These are phyloP conservation scores for Chrysogorgia sp. DNA, from an alignment of 92 coral and sea anemone species.

Conservation along the genomic window DNA sequence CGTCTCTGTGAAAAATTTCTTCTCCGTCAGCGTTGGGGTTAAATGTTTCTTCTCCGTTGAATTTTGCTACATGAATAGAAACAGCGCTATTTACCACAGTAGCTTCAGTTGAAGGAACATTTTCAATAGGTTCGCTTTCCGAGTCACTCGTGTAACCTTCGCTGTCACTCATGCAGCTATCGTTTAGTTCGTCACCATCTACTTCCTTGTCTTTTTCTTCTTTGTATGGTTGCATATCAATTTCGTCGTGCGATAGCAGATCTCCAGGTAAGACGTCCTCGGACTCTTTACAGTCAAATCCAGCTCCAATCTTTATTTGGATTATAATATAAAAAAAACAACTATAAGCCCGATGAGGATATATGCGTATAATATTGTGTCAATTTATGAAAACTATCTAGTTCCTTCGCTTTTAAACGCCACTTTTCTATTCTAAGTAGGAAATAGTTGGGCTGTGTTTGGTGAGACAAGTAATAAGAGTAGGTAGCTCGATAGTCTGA, in stretches of 20 bases:
- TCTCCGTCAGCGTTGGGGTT: background rate
- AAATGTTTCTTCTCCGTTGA: background rate
- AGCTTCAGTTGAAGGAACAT: background rate
- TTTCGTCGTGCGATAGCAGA: background rate
- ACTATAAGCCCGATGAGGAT: background rate
- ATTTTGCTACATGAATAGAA: background rate
- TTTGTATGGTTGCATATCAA: constrained; percentile 12
- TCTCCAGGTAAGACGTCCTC: constrained; percentile 23
- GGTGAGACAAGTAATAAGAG: no score
- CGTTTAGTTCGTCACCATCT: background rate
- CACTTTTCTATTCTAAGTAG: no score
- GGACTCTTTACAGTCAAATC: constrained; percentile 32
- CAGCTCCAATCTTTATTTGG: background rate
- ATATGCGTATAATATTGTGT: no score
- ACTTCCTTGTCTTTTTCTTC: background rate
- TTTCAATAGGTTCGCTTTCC: background rate
- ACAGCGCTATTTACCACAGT: constrained; percentile 12
- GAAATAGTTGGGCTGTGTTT: no score
- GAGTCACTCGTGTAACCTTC: background rate
- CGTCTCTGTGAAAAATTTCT: background rate
- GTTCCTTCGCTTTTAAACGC: no score
- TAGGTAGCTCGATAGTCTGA: no score
- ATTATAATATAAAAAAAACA: background rate
- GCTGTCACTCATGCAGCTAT: background rate
- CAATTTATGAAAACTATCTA: no score